Evolutionary conservation across 2,888 invertebrate genomes (phyloP).

Genomic region (Pseudococcus longispinus): DNA sequence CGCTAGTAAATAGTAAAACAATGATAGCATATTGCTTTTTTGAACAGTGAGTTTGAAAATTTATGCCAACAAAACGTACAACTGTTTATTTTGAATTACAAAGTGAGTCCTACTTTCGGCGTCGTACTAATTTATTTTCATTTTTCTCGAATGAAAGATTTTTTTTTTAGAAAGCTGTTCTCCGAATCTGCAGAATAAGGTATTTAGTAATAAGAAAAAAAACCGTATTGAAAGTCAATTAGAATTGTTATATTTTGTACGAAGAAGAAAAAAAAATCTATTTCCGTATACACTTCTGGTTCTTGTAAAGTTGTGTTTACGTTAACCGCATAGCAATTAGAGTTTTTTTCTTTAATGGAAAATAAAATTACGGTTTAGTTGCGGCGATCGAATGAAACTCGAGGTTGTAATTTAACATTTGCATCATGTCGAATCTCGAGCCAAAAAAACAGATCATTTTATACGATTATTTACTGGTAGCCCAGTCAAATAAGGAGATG

Average conservation of each 20-base stretch:
- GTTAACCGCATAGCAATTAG: slow-evolving; percentile 19
- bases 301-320: slow-evolving; percentile 15
- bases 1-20: not conserved
- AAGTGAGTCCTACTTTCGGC: not conserved
- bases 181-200: not conserved
- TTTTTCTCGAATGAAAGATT: not conserved
- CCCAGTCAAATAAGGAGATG: no score
- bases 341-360: not conserved
- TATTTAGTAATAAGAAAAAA: not conserved
- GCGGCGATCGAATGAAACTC: not conserved
- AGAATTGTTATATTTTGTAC: not conserved
- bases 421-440: not conserved
- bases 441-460: not conserved
- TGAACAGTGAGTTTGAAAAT: not conserved
- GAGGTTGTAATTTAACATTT: not conserved
- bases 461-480: no score
- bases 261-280: not conserved
- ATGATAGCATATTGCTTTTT: not conserved
- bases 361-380: not conserved
- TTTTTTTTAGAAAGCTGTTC: slow-evolving; percentile 15
- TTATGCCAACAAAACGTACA: not conserved
- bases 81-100: not conserved
- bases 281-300: slow-evolving; percentile 31
- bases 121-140: not conserved
- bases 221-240: slow-evolving; percentile 10